Evolutionary conservation across 2,113 vertebrate species (phyloP).

Genomic region (Pao palembangensis): DNA sequence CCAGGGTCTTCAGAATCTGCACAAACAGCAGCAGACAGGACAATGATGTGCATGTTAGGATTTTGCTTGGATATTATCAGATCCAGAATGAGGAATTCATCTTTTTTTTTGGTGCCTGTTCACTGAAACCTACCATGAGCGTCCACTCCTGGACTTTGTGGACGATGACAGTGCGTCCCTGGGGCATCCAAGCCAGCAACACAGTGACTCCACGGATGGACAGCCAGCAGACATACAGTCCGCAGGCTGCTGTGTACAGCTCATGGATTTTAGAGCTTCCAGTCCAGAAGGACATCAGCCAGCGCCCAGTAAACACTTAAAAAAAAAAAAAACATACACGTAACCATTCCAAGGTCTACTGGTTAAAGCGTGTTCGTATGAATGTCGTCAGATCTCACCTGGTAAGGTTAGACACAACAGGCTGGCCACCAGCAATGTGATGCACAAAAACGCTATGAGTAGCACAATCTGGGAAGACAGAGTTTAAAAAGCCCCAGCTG

Average conservation of each 20-base stretch:
- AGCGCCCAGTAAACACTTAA: constrained; percentile 93
- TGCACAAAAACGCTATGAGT: constrained; percentile 95
- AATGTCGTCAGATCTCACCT: constrained; percentile 74
- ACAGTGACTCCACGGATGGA: constrained; percentile 91
- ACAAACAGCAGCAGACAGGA: constrained; percentile 1
- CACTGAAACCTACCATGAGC: constrained; percentile 80
- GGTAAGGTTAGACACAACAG: constrained; percentile 96
- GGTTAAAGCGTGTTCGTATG: too few species aligned
- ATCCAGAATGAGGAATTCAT: too few species aligned
- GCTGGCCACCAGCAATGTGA: constrained; percentile 93
- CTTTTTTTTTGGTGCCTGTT: background rate
- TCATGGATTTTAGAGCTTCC: constrained; percentile 97
- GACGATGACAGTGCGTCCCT: constrained; percentile 93
- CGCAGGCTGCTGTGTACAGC: constrained; percentile 95
- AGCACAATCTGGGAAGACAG: constrained; percentile 83
- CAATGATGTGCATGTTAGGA: background rate
- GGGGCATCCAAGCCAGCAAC: constrained; percentile 96
- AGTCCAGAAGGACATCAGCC: constrained; percentile 99
- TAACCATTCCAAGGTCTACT: too few species aligned
- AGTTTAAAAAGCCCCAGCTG: background rate
- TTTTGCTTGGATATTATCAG: too few species aligned
- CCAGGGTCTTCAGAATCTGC: constrained; percentile 94
- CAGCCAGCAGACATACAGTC: constrained; percentile 97
- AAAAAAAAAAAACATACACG: background rate
- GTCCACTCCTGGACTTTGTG: constrained; percentile 98